Percentiles rank a stretch among this genome's conserved stretches.
phyloP scores from a whole-genome alignment of 2,888 invertebrate species.

The Drosophila lacicola region DNA sequence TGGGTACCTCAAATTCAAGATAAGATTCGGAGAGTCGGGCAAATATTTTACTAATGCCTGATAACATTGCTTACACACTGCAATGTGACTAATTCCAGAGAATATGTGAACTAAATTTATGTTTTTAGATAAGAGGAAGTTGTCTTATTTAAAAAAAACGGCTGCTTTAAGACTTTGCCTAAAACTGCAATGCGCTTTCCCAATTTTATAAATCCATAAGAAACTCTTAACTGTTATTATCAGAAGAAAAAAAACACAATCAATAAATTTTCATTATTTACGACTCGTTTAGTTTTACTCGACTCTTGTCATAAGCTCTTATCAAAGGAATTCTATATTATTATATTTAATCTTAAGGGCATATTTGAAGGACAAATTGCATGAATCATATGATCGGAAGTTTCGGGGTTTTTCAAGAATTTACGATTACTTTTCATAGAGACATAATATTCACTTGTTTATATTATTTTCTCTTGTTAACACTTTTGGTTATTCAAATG shows the following conservation, averaged over 20 bases:
- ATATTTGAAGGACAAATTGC: slow-evolving; percentile 9
- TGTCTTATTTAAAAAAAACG: not conserved
- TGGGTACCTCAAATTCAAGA: slow-evolving; percentile 7
- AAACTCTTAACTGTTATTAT: not conserved
- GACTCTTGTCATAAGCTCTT: slow-evolving; percentile 17
- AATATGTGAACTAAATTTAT: too few species aligned
- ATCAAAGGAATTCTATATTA: slow-evolving; percentile 21
- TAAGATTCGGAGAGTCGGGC: slow-evolving; percentile 24
- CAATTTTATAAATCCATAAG: too few species aligned
- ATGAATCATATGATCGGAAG: slow-evolving; percentile 16
- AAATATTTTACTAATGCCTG: slow-evolving; percentile 47
- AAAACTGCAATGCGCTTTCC: too few species aligned
- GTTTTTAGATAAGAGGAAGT: not conserved
- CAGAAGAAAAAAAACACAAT: slow-evolving; percentile 18
- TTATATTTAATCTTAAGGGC: slow-evolving; percentile 30
- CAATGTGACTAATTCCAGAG: slow-evolving; percentile 20
- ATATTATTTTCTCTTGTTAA: too few species aligned
- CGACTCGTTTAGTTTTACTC: slow-evolving; percentile 30
- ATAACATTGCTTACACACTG: slow-evolving; percentile 26
- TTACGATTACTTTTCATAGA: not conserved
- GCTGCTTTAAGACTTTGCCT: too few species aligned
- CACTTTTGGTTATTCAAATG: too few species aligned
- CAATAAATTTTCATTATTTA: slow-evolving; percentile 28
- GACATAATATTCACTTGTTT: not conserved
- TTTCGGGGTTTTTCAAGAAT: not conserved